Conservation (phyloP, 30 jellyfish, hydroid and myxozoan species). For the Aurelia aurita complex sp. Pacific region DNA sequence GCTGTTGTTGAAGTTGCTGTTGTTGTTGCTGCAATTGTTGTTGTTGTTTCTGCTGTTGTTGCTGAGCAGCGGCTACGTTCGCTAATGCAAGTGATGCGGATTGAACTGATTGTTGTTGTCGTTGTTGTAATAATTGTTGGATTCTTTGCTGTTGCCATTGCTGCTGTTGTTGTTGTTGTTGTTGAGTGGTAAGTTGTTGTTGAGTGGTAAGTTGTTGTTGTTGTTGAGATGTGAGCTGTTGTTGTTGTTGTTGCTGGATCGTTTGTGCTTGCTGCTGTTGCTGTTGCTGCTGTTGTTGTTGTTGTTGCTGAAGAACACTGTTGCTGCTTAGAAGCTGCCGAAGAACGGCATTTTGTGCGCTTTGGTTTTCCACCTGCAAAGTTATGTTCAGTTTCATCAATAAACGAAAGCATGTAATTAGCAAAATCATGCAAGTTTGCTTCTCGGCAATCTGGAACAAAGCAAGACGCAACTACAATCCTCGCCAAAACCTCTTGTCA, state of each 20-base stretch:
- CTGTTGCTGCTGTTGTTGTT: not conserved
- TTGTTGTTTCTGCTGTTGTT: conserved; percentile 28
- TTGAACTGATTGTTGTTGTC: conserved; percentile 11
- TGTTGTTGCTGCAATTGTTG: conserved; percentile 8
- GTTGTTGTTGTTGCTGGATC: conserved; percentile 11
- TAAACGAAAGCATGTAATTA: no score
- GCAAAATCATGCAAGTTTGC: no score
- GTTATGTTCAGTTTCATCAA: no score
- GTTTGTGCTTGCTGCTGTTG: not conserved
- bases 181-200: not conserved
- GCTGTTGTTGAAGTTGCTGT: conserved; percentile 11
- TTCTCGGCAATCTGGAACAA: no score
- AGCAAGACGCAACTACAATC: no score
- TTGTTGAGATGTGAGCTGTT: not conserved
- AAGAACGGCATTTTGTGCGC: not conserved
- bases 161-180: conserved; percentile 1
- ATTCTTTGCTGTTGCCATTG: conserved; percentile 31
- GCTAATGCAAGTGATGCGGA: conserved; percentile 34
- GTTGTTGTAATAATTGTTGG: conserved; percentile 10
- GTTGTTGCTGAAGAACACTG: not conserved
- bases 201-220: not conserved
- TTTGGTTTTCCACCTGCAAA: no score
- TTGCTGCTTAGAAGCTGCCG: not conserved
- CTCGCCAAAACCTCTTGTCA: no score
- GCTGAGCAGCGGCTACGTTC: conserved; percentile 34